Evolutionary conservation across 30 jellyfish, hydroid and myxozoan genomes (phyloP).

Genomic region (Turritopsis rubra): DNA sequence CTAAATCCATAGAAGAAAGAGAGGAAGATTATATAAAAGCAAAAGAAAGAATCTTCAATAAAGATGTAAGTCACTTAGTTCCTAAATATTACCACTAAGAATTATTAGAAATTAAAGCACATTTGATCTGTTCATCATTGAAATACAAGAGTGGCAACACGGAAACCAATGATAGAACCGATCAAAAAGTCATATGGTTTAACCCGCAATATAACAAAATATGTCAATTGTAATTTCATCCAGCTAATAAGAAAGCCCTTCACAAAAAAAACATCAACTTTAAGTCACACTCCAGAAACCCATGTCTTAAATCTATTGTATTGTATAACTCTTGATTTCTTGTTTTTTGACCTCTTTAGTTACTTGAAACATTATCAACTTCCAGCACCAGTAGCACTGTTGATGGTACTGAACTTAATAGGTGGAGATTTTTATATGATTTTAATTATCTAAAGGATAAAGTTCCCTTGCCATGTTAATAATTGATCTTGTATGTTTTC

Average conservation of each 20-base stretch:
- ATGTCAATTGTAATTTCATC: no score
- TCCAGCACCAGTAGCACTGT: neutral
- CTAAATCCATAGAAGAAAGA: conserved; percentile 76
- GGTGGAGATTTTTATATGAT: neutral
- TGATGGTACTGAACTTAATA: neutral
- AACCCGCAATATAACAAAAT: no score
- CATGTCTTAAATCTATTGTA: no score
- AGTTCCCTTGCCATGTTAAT: neutral
- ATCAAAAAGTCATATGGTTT: no score
- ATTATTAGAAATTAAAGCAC: no score
- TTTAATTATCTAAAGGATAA: neutral
- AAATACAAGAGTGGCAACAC: no score
- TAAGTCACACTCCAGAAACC: no score
- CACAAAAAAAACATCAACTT: no score
- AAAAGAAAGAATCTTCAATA: conserved; percentile 64
- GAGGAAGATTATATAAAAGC: conserved; percentile 77
- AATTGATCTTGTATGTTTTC: neutral
- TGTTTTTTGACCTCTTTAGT: neutral
- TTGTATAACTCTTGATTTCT: no score
- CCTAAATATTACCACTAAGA: neutral
- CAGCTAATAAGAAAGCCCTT: no score
- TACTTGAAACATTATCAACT: neutral
- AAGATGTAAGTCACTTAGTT: conserved; percentile 50
- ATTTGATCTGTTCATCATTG: no score
- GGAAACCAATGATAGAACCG: no score